phyloP scores from a whole-genome alignment of 2,797 vertebrate species.

The Bradypus variegatus region DNA sequence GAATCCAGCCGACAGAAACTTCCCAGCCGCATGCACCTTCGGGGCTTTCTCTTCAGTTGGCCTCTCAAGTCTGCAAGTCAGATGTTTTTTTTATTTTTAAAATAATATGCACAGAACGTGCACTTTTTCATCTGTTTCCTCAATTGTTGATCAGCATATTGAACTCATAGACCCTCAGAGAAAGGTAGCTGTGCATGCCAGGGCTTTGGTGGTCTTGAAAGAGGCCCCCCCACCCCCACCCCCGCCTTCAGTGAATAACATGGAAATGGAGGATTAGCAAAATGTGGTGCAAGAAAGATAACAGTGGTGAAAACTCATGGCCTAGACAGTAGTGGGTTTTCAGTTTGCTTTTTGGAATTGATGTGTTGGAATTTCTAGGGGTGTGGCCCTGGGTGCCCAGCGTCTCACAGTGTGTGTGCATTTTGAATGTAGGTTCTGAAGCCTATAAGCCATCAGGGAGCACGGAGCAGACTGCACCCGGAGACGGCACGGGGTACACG shows the following conservation, averaged over 20 bases:
- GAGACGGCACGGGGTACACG: slow-evolving; percentile 78
- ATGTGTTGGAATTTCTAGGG: not conserved
- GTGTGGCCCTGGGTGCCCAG: not conserved
- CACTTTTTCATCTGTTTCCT: not conserved
- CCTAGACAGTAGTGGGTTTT: slow-evolving; percentile 8
- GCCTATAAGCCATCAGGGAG: slow-evolving; percentile 71
- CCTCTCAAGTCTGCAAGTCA: not conserved
- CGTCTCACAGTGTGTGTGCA: not conserved
- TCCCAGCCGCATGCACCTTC: not conserved
- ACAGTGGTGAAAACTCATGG: not conserved
- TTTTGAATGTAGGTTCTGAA: slow-evolving; percentile 69
- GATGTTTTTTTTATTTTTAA: not conserved
- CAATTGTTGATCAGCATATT: not conserved
- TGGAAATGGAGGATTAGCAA: not conserved
- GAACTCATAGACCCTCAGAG: not conserved
- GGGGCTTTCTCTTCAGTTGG: not conserved
- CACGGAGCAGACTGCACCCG: slow-evolving; percentile 69
- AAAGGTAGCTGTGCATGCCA: not conserved
- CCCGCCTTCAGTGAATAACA: not conserved
- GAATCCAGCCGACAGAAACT: not conserved
- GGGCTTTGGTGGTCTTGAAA: not conserved
- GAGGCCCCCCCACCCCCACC: not conserved
- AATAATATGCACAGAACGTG: not conserved
- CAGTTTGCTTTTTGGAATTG: not conserved
- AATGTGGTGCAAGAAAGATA: not conserved